Evolutionary conservation across 37 sponge, comb jelly and placozoan species (phyloP), one percentile per base, ranked within the genome.

Genomic region (Bolinopsis microptera): DNA sequence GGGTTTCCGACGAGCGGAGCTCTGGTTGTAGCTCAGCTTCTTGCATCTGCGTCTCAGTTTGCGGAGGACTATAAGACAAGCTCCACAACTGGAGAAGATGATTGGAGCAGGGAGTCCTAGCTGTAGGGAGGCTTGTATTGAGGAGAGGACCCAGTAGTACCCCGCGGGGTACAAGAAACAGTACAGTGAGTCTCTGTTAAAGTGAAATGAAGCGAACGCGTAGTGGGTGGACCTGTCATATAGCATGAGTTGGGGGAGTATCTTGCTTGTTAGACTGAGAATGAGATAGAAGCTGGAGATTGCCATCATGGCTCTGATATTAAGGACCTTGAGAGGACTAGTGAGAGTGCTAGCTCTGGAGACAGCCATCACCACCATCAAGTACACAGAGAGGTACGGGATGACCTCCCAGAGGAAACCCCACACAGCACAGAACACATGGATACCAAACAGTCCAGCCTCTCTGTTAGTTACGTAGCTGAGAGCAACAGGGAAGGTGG

Each of bases 401-500:
- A 72, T n/a, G 31, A 28, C 26, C 75, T 72, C 75, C 75, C 75
- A 72, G 26, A 72, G 75, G 26, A 72, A 72, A 5, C 31, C 75
- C 75, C 75, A 72, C 5, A 72, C 5, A 2, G 26, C 31, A 28
- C 75, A 72, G 18, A 72, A 72, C 75, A 28, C 75, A 21, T 3
- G 26, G 75, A 23, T 72, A 24, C 31, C 75, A 28, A 72, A 72
- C 75, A 72, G 13, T n/a, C 26, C 75, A 24, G 75, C 22, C 3
- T 72, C n/a, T n/a, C 75, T 5, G 18, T 72, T 21, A 8, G 3
- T 3, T 2, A 28, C n/a, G 5, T 30, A 28, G 75, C 31, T 23
- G n/a, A 72, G 75, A 23, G 75, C 75, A 8, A 72, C 75, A 8
- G 75, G 75, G 75, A 72, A 72, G 75, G 75, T n/a, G 31, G 75